These are phyloP conservation scores for Aurelia coerulea DNA, from an alignment of 30 jellyfish, hydroid and myxozoan species.

Conservation along the genomic window DNA sequence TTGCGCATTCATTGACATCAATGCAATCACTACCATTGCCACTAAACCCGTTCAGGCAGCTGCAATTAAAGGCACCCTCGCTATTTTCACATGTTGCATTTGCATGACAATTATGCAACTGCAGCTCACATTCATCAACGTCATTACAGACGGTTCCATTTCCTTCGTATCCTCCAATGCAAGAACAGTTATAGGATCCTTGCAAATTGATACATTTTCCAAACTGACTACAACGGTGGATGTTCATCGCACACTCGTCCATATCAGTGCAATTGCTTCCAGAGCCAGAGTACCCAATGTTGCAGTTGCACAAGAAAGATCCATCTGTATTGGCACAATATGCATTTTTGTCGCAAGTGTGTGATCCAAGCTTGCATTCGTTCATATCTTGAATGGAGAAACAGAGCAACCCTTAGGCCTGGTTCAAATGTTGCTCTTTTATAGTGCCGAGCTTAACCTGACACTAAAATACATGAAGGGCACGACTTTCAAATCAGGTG, in stretches of 20 bases:
- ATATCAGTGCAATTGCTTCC: conserved; percentile 62
- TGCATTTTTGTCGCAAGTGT: conserved; percentile 47
- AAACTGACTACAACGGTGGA: conserved; percentile 29
- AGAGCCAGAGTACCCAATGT: conserved; percentile 58
- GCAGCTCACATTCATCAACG: conserved; percentile 56
- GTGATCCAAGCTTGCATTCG: conserved; percentile 54
- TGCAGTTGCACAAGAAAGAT: conserved; percentile 55
- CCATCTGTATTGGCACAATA: conserved; percentile 48
- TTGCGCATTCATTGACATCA: conserved; percentile 43
- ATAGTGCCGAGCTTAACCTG: not conserved
- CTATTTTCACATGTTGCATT: conserved; percentile 59
- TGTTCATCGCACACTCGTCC: conserved; percentile 47
- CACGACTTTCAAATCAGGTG: not conserved
- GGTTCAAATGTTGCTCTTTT: not conserved
- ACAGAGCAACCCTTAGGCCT: conserved; percentile 23
- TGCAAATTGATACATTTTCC: conserved; percentile 25
- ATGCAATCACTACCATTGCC: conserved; percentile 57
- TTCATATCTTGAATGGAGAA: conserved; percentile 59
- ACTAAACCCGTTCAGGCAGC: conserved; percentile 42
- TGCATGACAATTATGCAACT: conserved; percentile 42
- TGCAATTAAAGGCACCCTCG: conserved; percentile 43
- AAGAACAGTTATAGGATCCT: conserved; percentile 40
- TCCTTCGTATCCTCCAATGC: conserved; percentile 44
- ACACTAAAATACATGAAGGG: not conserved
- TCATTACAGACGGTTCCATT: conserved; percentile 44